These are phyloP conservation scores for Caenorhabditis imperialis DNA, from an alignment of 2,888 invertebrate genomes.

Conservation along the genomic window DNA sequence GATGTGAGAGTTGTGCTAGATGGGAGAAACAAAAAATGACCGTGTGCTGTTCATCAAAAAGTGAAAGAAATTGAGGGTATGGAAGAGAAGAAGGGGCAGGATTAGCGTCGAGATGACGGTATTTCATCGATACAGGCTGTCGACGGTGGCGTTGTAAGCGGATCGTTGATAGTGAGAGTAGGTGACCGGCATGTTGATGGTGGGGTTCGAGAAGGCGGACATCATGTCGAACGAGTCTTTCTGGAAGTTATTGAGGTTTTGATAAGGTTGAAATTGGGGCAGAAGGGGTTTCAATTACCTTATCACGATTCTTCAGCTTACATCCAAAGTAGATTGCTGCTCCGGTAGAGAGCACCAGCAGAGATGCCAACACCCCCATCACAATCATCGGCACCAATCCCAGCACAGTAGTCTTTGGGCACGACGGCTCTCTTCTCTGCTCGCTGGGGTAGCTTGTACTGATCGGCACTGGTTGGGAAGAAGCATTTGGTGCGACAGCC, in stretches of 20 bases:
- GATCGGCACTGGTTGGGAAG: background rate
- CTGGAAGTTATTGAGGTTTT: constrained; percentile 22
- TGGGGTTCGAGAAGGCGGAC: constrained; percentile 49
- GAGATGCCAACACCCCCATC: constrained; percentile 16
- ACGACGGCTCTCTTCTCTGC: constrained; percentile 17
- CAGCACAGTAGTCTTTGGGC: constrained; percentile 6
- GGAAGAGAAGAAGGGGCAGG: constrained; percentile 8
- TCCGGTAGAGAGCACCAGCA: constrained; percentile 26
- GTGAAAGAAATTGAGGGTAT: constrained; percentile 36
- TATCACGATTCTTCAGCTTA: constrained; percentile 32
- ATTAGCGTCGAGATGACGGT: constrained; percentile 8
- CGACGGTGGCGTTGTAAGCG: constrained; percentile 37
- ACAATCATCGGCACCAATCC: constrained; percentile 20
- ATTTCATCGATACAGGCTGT: constrained; percentile 35
- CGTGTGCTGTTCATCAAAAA: constrained; percentile 37
- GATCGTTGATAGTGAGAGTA: constrained; percentile 47
- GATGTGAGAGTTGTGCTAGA: background rate
- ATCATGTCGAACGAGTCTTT: constrained; percentile 53
- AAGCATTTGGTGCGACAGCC: constrained; percentile 3
- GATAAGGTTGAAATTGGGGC: background rate
- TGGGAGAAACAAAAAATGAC: constrained; percentile 33
- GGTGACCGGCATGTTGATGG: constrained; percentile 34
- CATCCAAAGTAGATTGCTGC: constrained; percentile 42
- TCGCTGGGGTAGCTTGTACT: constrained; percentile 12
- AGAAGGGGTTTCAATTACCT: constrained; percentile 25